Conservation (phyloP, 2,888 invertebrate species). For the Synergus umbraculus region DNA sequence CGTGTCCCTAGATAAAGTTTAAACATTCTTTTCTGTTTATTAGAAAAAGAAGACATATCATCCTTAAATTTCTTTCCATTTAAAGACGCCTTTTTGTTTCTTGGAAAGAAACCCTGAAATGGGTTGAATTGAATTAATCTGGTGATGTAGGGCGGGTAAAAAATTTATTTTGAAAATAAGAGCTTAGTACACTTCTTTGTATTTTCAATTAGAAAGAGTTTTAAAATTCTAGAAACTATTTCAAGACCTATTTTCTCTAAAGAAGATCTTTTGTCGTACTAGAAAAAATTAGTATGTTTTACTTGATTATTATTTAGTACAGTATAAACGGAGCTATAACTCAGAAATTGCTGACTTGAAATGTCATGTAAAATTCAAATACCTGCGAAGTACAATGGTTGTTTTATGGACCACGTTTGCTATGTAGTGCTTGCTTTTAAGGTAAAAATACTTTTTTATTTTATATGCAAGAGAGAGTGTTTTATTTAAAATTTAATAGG, state of each 20-base stretch:
- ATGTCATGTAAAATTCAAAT: neutral
- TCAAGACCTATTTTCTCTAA: too few species aligned
- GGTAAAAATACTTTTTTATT: neutral
- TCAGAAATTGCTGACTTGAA: neutral
- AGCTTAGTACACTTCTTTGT: too few species aligned
- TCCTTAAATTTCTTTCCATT: neutral
- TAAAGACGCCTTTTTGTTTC: neutral
- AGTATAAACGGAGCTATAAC: too few species aligned
- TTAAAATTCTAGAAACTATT: too few species aligned
- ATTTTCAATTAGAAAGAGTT: too few species aligned
- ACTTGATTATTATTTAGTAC: too few species aligned
- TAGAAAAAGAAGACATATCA: conserved; percentile 5
- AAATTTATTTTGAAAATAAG: neutral
- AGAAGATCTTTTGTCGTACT: too few species aligned
- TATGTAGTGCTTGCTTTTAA: neutral
- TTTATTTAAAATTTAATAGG: neutral
- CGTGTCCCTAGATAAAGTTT: neutral
- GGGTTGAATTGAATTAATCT: neutral
- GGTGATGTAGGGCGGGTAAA: neutral
- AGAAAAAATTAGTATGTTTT: too few species aligned
- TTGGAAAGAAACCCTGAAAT: neutral
- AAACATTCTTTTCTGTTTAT: neutral
- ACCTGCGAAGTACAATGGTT: neutral
- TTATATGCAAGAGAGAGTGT: neutral
- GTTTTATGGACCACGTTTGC: neutral